Base-by-base conservation (phyloP, 1,140 invertebrate genomes). In the Leguminivora glycinivorella region DNA sequence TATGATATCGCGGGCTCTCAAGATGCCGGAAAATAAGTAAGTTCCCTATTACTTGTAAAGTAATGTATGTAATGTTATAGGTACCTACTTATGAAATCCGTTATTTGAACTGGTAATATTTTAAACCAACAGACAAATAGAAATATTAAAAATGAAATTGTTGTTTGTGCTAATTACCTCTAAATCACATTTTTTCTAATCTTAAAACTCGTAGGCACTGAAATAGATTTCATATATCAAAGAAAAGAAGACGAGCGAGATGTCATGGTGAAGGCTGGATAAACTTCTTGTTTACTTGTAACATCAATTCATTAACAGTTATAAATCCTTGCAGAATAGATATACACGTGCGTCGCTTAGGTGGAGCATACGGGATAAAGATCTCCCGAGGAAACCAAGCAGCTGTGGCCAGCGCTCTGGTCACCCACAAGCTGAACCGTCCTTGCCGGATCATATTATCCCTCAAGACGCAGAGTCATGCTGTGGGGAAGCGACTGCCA, bases 401-500 rank as follows among this genome's bases (percentile, higher is more conserved):
- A 6, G 77, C 79, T 19, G 25, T 77, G 6, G 82, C 83, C 0
- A 77, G 78, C 68, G 72, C 67, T 29, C 56, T 88, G 12, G 83
- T 85, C 0, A 63, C 76, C 0, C 71, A 74, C 9, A 78, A 79
- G 34, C 22, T 84, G 24, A 83, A 85, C 58, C 75, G 81, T 34
- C 81, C 85, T 5, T 86, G 84, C 43, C 71, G 85, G n/a, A 79
- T 87, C 40, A 75, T 91, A 38, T 71, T 95, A 80, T 84, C 93
- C 2, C 87, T 95, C 24, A 93, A 94, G 69, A 92, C 92, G 34
- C 95, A 94, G 70, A 95, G 95, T 93, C 91, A 88, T 26, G 78
- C 92, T 17, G 75, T 94, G 0, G 95, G 95, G 1, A 95, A 96
- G 78, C 84, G 95, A 75, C 81, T 89, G 25, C 91, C 94, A 0